A percentile compares a stretch with the other conserved stretches of the same genome.
Conservation (phyloP, 2,113 vertebrate species). For the Oxyruncus cristatus region DNA sequence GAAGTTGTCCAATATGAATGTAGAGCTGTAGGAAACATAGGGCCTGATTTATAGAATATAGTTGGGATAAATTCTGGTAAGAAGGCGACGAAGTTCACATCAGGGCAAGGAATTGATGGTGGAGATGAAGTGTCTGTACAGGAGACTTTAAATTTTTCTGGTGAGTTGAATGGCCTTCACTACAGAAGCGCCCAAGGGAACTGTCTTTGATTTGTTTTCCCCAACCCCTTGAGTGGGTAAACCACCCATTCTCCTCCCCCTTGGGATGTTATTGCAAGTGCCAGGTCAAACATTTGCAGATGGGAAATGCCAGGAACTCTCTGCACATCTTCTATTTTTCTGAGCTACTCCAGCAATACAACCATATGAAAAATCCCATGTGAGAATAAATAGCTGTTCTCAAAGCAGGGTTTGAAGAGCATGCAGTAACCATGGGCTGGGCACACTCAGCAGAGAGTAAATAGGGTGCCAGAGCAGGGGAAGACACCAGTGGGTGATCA, state of each 20-base stretch:
- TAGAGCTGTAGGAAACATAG: neutral
- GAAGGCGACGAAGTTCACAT: neutral
- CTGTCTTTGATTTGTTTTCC: neutral
- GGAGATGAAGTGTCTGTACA: neutral
- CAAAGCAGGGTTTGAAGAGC: neutral
- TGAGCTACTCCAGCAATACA: neutral
- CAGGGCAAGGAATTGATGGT: neutral
- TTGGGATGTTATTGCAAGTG: neutral
- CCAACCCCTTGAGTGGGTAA: neutral
- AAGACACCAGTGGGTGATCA: neutral
- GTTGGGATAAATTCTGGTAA: neutral
- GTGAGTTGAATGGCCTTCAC: neutral
- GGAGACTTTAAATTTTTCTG: neutral
- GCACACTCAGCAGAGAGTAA: neutral
- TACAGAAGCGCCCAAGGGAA: accelerated
- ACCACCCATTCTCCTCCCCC: neutral
- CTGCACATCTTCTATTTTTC: neutral
- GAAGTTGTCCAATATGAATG: neutral
- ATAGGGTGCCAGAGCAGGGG: neutral
- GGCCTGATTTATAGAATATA: neutral
- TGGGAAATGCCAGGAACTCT: neutral
- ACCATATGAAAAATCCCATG: neutral
- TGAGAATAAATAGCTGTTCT: neutral
- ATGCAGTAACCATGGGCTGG: neutral
- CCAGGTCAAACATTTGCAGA: neutral